A percentile compares a stretch with the other conserved stretches of the same genome.
phyloP scores from a whole-genome alignment of 2,113 vertebrate species.

The Choloepus hoffmanni region DNA sequence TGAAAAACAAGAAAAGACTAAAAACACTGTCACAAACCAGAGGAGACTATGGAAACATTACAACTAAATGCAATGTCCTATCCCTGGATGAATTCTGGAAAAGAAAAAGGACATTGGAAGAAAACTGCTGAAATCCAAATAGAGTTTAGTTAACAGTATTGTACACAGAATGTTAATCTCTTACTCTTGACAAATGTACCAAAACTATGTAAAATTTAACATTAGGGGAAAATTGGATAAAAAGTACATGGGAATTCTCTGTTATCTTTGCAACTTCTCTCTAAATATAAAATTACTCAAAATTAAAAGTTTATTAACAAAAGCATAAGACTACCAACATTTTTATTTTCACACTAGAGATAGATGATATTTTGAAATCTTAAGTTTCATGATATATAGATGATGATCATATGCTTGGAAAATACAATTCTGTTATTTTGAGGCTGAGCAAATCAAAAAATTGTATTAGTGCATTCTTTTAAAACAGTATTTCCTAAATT shows the following conservation, averaged over 20 bases:
- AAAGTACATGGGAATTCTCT: background rate
- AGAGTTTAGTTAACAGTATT: background rate
- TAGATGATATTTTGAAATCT: background rate
- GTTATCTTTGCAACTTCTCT: background rate
- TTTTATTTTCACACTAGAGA: constrained; percentile 31
- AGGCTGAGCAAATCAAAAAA: background rate
- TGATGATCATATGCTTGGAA: background rate
- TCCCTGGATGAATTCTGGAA: background rate
- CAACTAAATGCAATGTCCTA: background rate
- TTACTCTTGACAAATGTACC: background rate
- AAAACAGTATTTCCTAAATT: background rate
- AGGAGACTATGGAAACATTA: background rate
- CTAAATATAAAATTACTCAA: constrained; percentile 11
- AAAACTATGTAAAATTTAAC: constrained; percentile 7
- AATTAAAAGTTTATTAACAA: constrained; percentile 3
- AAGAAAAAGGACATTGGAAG: background rate
- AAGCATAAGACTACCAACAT: background rate
- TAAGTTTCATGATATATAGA: background rate
- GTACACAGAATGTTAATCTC: background rate
- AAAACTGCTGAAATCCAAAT: background rate
- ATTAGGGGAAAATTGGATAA: background rate
- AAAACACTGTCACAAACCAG: background rate
- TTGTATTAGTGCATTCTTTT: background rate
- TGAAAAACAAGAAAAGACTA: background rate
- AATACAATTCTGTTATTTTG: background rate